Evolutionary conservation across 1,140 invertebrate genomes (phyloP).

Genomic region (Yoshiicerus persimilis): DNA sequence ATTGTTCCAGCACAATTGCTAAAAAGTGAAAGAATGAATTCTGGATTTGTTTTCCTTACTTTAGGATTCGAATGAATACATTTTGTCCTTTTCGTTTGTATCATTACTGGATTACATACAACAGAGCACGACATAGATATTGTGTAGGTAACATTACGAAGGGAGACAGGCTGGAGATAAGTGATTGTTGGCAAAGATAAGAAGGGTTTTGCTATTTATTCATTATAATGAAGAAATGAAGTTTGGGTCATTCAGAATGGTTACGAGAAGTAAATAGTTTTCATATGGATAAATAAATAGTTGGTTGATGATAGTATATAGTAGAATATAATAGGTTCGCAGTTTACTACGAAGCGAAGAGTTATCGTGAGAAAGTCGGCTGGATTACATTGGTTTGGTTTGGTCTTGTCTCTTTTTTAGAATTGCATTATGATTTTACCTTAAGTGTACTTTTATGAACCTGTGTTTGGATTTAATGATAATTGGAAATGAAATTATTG

Average conservation of each 20-base stretch:
- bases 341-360: neutral
- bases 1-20: neutral
- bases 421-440: neutral
- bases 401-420: neutral
- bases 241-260: neutral
- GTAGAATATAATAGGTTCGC: neutral
- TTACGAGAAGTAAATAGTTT: neutral
- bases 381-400: neutral
- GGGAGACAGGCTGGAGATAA: neutral
- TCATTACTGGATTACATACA: neutral
- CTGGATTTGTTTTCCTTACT: slow-evolving; percentile 8
- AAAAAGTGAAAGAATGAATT: neutral
- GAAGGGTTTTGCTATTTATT: neutral
- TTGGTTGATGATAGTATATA: neutral
- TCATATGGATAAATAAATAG: neutral
- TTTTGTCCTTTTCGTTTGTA: slow-evolving; percentile 10
- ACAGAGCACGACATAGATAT: neutral
- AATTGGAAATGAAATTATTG: slow-evolving; percentile 40
- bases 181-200: neutral
- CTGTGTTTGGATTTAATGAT: slow-evolving; percentile 28
- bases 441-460: slow-evolving; percentile 14
- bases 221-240: slow-evolving; percentile 3
- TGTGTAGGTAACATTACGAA: too few species aligned
- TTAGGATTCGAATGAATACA: neutral
- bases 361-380: slow-evolving; percentile 7